Evolutionary conservation across 2,797 vertebrate species (phyloP).

Genomic region (Pachyuromys duprasi): DNA sequence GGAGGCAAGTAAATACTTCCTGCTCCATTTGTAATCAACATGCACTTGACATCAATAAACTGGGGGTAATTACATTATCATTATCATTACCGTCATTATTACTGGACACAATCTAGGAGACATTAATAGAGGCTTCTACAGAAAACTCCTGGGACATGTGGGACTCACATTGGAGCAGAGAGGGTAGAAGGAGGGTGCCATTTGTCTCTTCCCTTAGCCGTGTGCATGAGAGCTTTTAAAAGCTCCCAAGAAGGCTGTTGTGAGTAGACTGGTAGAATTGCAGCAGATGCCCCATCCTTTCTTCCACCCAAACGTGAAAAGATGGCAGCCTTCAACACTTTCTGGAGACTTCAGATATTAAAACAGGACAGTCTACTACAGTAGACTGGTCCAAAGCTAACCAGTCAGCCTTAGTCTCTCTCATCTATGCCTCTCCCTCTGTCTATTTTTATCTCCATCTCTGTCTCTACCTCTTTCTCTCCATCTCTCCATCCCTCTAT

Average conservation of each 20-base stretch:
- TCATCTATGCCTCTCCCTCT: neutral
- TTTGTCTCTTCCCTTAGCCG: constrained; percentile 74
- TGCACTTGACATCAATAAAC: constrained; percentile 87
- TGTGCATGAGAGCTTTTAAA: constrained; percentile 71
- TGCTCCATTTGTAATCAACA: constrained; percentile 88
- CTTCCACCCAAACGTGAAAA: neutral
- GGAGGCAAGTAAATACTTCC: constrained; percentile 87
- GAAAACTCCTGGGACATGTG: constrained; percentile 74
- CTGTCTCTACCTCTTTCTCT: no score
- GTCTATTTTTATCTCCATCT: no score
- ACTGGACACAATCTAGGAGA: constrained; percentile 82
- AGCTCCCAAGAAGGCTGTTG: constrained; percentile 51
- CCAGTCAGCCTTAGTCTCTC: neutral
- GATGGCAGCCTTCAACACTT: neutral
- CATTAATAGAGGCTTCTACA: constrained; percentile 81
- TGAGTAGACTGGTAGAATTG: constrained; percentile 41
- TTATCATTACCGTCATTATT: constrained; percentile 85
- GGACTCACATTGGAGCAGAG: constrained; percentile 42
- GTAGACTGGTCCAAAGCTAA: neutral
- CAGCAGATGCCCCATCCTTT: constrained; percentile 30
- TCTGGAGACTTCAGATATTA: neutral
- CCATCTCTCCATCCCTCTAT: neutral
- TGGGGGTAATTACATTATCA: constrained; percentile 83
- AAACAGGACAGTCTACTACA: neutral
- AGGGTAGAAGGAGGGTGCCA: constrained; percentile 30